Evolutionary conservation across 2,888 invertebrate genomes (phyloP), one percentile per base, ranked within the genome.

Genomic region (Ommatoiulus sabulosus): DNA sequence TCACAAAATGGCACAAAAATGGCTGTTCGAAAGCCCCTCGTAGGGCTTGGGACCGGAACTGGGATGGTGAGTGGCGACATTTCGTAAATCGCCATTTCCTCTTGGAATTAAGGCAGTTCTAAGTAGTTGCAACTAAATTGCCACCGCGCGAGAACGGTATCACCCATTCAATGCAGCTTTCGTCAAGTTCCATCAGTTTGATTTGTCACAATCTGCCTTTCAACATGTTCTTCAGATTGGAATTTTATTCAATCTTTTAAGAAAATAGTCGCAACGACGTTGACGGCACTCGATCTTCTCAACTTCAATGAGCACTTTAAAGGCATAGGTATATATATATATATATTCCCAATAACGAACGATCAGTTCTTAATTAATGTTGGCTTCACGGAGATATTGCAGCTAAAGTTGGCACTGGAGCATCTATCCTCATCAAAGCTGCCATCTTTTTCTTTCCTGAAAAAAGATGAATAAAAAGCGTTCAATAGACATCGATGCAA

Each of bases 361-460:
- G 35, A 35, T 2, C 35, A 10, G 80, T 80, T 80, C 24, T 80
- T 80, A 80, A 80, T 72, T 72, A 7, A 20, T 35, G 80, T 35
- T 24, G 80, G 86, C 44, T 86, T 48, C 86, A 86, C 7, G 20
- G 86, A 17, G 86, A 48, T 86, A 44, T 10, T n/a, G 48, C 86
- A 12, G 48, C 86, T 24, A 86, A 44, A 3, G 24, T 15, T 8
- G 48, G 44, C 44, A 15, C 0, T 15, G 44, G 48, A 1, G 44
- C 86, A 86, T 86, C 86, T 86, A 86, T 86, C 48, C 86, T 86
- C 48, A 86, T 86, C 44, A 86, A 17, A 5, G 44, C 44, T 2
- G 44, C 48, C 48, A 86, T 46, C 48, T 86, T 86, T 17, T 86
- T 86, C 86, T 87, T 87, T 44, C 80, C 87, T 87, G 20, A 84